Percentiles rank a stretch among this genome's conserved stretches.
These are phyloP conservation scores for Sarcophaga carnaria DNA, from an alignment of 2,888 invertebrate genomes.

Conservation along the genomic window DNA sequence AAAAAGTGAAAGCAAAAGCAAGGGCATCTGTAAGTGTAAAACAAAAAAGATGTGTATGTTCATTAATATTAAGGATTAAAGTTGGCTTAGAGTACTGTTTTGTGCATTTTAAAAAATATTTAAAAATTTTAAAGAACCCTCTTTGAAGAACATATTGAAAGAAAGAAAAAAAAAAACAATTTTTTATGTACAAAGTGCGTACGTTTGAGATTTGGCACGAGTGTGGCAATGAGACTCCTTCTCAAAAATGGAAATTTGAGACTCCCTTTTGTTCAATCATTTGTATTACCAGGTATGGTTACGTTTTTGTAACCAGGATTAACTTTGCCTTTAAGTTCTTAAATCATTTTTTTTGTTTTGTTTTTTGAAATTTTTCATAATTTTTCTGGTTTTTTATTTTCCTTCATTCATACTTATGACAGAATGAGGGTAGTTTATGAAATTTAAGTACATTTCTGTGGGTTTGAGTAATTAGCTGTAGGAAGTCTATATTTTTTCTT, in stretches of 20 bases:
- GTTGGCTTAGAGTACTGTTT: slow-evolving; percentile 25
- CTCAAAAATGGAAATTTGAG: slow-evolving; percentile 35
- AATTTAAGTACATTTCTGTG: slow-evolving; percentile 8
- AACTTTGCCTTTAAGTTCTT: slow-evolving; percentile 41
- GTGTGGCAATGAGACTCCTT: background rate
- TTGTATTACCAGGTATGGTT: slow-evolving; percentile 61
- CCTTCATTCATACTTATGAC: background rate
- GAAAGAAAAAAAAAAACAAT: background rate
- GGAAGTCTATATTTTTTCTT: slow-evolving; percentile 5
- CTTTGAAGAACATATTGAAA: background rate
- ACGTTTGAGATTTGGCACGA: slow-evolving; percentile 43
- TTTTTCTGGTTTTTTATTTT: background rate
- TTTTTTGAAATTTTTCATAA: background rate
- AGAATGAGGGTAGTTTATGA: slow-evolving; percentile 36
- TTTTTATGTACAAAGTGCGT: background rate
- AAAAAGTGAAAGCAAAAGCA: background rate
- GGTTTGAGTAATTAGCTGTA: slow-evolving; percentile 55
- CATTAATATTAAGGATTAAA: slow-evolving; percentile 56
- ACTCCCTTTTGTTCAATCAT: slow-evolving; percentile 47
- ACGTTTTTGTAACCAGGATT: slow-evolving; percentile 61
- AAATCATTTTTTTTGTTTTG: slow-evolving; percentile 13
- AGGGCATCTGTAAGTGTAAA: too few relatives aligned
- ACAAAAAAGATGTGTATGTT: slow-evolving; percentile 26
- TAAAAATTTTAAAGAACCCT: slow-evolving; percentile 45
- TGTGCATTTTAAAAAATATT: background rate